Base-by-base conservation (phyloP, 2,888 invertebrate genomes). In the Leptinotarsa haldemani region DNA sequence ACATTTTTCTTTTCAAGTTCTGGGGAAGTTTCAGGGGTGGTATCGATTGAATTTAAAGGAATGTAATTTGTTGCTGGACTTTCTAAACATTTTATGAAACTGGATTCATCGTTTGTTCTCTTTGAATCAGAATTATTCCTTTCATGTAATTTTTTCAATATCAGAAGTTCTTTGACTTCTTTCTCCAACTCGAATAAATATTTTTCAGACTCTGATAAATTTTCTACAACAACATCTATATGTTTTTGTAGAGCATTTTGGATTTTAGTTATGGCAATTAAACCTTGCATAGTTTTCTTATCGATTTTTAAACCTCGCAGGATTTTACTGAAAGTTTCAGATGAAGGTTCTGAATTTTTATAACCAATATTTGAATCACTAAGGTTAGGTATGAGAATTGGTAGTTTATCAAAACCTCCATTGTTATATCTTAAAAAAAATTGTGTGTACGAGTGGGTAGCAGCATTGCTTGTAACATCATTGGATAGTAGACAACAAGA, bases 401-500 rank as follows among this genome's bases (percentile, higher is more conserved):
- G 90, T 78, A 91, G 85, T 78, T 88, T 87, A 79, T 91, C 90
- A 84, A 89, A 90, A 85, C 88, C 87, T 67, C 88, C 88, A 80
- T 89, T 90, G 78, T 89, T 89, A 48, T 90, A 90, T 83, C 90
- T 90, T 50, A 92, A 87, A 85, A 93, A 92, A 74, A 90, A 89
- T 79, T 93, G 92, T 67, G 89, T 89, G 79, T 90, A 92, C 73
- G 90, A 89, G 81, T 92, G 92, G 0, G 92, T 93, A 7, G 92
- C 90, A 69, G 87, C 88, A 65, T 87, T 87, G 4, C 88, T 86
- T 63, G 90, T 90, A 15, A 82, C 84, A 80, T 90, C 89, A 69
- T 89, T 89, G 48, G 89, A 90, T 64, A 93, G 84, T 81, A 91
- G 88, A 82, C 93, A 93, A 69, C 90, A 90, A 4, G 91, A 88